phyloP scores from a whole-genome alignment of 2,888 invertebrate species.

The Spodoptera littoralis region DNA sequence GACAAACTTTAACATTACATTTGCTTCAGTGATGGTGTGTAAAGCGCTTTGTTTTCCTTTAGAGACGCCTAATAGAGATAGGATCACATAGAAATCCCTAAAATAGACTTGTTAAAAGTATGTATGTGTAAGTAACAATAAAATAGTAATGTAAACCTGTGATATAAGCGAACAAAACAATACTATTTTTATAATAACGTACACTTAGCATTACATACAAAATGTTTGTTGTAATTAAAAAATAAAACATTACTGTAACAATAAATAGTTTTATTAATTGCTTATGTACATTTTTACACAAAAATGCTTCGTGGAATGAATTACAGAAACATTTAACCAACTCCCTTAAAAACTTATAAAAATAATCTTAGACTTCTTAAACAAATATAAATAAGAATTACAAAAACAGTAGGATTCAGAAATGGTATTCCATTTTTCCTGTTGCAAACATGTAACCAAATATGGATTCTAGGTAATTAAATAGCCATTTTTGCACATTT shows the following conservation, averaged over 20 bases:
- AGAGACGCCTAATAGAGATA: too few relatives aligned
- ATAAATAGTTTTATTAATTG: slow-evolving; percentile 50
- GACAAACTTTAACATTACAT: too few relatives aligned
- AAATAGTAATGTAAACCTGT: slow-evolving; percentile 39
- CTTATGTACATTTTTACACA: slow-evolving; percentile 49
- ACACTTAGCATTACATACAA: too few relatives aligned
- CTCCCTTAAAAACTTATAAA: background rate
- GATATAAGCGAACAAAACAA: slow-evolving; percentile 41
- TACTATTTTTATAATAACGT: slow-evolving; percentile 5
- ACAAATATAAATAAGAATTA: background rate
- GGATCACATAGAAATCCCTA: too few relatives aligned
- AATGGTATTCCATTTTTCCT: slow-evolving; percentile 18
- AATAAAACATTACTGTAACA: slow-evolving; percentile 46
- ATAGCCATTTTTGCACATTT: slow-evolving; percentile 21
- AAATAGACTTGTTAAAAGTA: background rate
- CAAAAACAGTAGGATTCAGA: background rate
- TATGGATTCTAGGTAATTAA: slow-evolving; percentile 1
- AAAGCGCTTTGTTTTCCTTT: too few relatives aligned
- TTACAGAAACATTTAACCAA: slow-evolving; percentile 9
- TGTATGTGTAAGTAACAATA: slow-evolving; percentile 4
- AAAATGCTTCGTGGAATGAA: slow-evolving; percentile 37
- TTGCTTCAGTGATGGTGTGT: too few relatives aligned
- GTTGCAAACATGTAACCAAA: slow-evolving; percentile 9
- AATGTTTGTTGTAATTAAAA: slow-evolving; percentile 1
- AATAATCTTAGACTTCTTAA: background rate